These are phyloP conservation scores for Heptranchias perlo DNA, from an alignment of 2,113 vertebrate species.

Conservation along the genomic window DNA sequence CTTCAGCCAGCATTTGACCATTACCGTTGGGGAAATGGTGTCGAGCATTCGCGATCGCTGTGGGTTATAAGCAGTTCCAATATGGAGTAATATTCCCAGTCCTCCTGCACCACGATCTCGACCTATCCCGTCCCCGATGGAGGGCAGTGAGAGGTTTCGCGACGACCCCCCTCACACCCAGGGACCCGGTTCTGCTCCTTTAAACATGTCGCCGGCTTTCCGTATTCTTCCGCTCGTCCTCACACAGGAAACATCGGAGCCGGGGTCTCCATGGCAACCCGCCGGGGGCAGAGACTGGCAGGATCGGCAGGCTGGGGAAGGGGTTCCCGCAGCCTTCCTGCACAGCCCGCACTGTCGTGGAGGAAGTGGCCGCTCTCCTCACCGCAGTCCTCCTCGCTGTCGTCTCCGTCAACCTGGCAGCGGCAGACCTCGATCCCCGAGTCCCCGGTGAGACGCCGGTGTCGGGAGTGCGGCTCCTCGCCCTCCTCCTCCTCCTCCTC, in stretches of 20 bases:
- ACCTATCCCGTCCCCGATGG: too few species aligned
- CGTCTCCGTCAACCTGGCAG: constrained; percentile 57
- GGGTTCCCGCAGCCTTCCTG: constrained; percentile 41
- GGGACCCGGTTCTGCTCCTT: constrained; percentile 40
- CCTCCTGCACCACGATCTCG: neutral
- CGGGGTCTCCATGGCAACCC: neutral
- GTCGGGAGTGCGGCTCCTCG: constrained; percentile 63
- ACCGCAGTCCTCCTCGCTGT: constrained; percentile 47
- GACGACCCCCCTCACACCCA: constrained; percentile 22
- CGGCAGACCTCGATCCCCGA: constrained; percentile 87
- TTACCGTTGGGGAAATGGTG: neutral
- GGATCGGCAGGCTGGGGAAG: neutral
- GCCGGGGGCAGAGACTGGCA: neutral
- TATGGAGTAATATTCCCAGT: neutral
- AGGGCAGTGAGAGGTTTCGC: too few species aligned
- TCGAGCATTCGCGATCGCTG: neutral
- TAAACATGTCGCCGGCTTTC: neutral
- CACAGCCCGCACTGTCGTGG: constrained; percentile 54
- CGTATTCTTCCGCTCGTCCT: neutral
- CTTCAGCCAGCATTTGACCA: neutral
- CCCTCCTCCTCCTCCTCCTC: constrained; percentile 56
- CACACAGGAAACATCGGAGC: neutral
- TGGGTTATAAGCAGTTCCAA: neutral
- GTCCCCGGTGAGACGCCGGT: constrained; percentile 81
- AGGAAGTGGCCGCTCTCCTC: constrained; percentile 45